Evolutionary conservation across 2,113 vertebrate species (phyloP), one percentile per base, ranked within the genome.

Genomic region (Alectura lathami): DNA sequence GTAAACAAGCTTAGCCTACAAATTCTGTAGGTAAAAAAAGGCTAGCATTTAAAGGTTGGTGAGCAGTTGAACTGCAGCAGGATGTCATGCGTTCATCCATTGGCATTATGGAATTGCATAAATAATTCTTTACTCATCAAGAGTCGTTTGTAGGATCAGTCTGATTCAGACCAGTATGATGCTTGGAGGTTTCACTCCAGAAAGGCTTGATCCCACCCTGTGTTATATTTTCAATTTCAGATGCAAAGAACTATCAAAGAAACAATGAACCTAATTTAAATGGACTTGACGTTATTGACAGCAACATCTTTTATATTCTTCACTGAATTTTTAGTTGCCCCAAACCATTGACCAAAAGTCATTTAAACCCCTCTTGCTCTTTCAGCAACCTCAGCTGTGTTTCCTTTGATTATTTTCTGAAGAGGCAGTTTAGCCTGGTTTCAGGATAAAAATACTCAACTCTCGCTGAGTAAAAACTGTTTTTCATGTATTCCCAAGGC

Each of bases 361-460:
- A 29, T 82, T 56, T 38, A 53, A 66, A 24, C 12, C 11, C 13
- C 8, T 67, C 38, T 77, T 83, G 47, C 38, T 74, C 54, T 91
- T 85, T 86, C 54, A 80, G 32, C 64, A 89, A 16, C 27, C 34
- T 91, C 70, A 92, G 27, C 57, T 89, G 24, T 63, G 32, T 67
- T 86, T 73, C 51, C 51, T 76, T 62, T 67, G 59, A 56, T 77
- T 56, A 68, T 69, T 93, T 82, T 26, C 59, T 57, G 40, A 88
- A 89, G 59, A 93, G 90, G 86, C 66, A 69, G 51, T 77, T 95
- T 62, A 85, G 63, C 34, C 57, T 80, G 30, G 54, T 91, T 94
- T 88, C 66, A 51, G 51, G 64, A 48, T 26, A 86, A 94, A 95
- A 95, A 92, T 80, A 89, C 0, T 86, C 64, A 63, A 2, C 38